Percentiles rank a stretch among this genome's conserved stretches.
These are phyloP conservation scores for Periophthalmus modestus DNA, from an alignment of 2,113 vertebrate genomes.

Conservation along the genomic window DNA sequence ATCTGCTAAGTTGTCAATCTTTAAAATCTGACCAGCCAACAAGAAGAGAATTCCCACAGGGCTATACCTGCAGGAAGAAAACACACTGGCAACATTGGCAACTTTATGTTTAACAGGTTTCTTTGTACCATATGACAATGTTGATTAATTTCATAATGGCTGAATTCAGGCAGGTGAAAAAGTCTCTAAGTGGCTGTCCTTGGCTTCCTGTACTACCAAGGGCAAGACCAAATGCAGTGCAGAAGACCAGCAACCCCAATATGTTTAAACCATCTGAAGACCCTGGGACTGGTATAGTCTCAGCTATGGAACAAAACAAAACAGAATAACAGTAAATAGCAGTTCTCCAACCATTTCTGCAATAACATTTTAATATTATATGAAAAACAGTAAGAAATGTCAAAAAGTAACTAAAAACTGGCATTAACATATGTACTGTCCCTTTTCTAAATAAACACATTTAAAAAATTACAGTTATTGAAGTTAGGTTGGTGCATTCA, in stretches of 20 bases:
- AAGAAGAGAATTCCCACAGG: constrained; percentile 89
- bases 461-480: too few relatives aligned
- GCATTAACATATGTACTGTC: too few relatives aligned
- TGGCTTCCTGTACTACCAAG: constrained; percentile 86
- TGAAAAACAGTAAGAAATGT: too few relatives aligned
- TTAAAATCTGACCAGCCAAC: constrained; percentile 88
- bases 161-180: constrained; percentile 90
- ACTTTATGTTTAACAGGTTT: neutral
- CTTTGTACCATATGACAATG: constrained; percentile 35
- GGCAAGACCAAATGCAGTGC: constrained; percentile 85
- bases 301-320: neutral
- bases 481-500: too few relatives aligned
- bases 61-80: constrained; percentile 71
- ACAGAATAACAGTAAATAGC: too few relatives aligned
- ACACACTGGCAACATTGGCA: neutral
- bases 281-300: neutral
- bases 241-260: constrained; percentile 70
- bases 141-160: constrained; percentile 87
- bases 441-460: too few relatives aligned
- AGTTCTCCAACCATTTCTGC: neutral
- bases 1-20: constrained; percentile 85
- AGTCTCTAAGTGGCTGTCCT: constrained; percentile 84
- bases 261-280: constrained; percentile 1
- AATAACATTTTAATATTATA: neutral
- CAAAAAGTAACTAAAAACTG: too few relatives aligned